Evolutionary conservation across 2,113 vertebrate species (phyloP).

Genomic region (Lamprotornis superbus): DNA sequence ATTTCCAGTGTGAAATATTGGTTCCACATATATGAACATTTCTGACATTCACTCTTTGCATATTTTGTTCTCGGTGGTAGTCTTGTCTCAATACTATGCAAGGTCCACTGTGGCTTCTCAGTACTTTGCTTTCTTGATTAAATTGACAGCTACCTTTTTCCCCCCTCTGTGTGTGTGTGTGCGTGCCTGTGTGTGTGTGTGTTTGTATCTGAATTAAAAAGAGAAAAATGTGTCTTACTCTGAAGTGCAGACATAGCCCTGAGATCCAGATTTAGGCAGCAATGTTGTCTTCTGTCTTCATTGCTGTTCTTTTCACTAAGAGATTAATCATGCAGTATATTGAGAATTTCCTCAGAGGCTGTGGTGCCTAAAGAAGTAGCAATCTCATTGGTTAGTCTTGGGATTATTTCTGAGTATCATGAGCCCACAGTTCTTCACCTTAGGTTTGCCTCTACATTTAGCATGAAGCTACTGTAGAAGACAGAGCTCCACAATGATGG

Average conservation of each 20-base stretch:
- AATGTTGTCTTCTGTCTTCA: background rate
- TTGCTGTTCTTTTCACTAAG: background rate
- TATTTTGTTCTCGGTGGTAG: background rate
- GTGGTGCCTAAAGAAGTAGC: background rate
- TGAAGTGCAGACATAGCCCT: background rate
- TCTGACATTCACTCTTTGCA: background rate
- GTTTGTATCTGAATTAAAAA: background rate
- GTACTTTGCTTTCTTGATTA: background rate
- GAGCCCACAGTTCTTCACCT: background rate
- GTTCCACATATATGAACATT: background rate
- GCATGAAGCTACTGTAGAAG: background rate
- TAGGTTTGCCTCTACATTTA: background rate
- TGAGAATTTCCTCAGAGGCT: background rate
- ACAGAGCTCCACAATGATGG: background rate
- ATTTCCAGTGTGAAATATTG: background rate
- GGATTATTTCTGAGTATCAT: background rate
- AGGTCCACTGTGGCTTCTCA: background rate
- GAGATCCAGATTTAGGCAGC: background rate
- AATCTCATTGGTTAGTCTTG: background rate
- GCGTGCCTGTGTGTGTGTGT: background rate
- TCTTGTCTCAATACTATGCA: background rate
- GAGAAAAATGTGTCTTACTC: background rate
- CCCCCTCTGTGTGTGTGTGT: no score
- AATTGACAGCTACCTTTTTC: background rate
- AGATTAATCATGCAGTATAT: background rate